These are phyloP conservation scores for Pelobates cultripes DNA, from an alignment of 2,797 vertebrate genomes.

Conservation along the genomic window DNA sequence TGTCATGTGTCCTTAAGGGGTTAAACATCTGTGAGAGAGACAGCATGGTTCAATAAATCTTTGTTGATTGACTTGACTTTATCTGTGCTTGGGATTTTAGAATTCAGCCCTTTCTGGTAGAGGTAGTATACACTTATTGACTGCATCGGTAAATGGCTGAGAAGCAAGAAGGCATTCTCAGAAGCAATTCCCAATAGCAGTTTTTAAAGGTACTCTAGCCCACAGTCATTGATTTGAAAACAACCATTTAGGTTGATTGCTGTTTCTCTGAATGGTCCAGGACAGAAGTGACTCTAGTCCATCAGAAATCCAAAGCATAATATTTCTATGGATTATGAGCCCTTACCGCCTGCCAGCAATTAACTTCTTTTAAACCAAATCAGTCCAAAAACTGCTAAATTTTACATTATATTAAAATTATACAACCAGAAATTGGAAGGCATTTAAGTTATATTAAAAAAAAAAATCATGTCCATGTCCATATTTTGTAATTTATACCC, in stretches of 20 bases:
- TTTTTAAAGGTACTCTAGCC: slow-evolving; percentile 56
- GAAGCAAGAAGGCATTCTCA: slow-evolving; percentile 65
- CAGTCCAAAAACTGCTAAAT: neutral
- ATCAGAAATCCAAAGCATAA: slow-evolving; percentile 5
- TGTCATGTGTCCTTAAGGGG: no score
- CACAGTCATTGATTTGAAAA: slow-evolving; percentile 59
- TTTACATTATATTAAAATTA: neutral
- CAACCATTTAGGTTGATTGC: slow-evolving; percentile 56
- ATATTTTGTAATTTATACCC: no score
- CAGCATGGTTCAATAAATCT: slow-evolving; percentile 66
- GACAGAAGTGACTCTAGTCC: slow-evolving; percentile 17
- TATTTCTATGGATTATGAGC: neutral
- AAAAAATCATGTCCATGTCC: neutral
- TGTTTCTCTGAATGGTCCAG: slow-evolving; percentile 47
- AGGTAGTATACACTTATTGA: slow-evolving; percentile 64
- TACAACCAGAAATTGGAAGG: neutral
- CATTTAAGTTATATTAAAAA: neutral
- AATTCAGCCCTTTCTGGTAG: slow-evolving; percentile 62
- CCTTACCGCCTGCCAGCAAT: neutral
- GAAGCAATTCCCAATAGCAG: slow-evolving; percentile 59
- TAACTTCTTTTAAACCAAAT: slow-evolving; percentile 8
- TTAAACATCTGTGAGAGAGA: slow-evolving; percentile 13
- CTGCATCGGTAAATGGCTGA: slow-evolving; percentile 59
- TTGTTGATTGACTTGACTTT: slow-evolving; percentile 66
- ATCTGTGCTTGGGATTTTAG: slow-evolving; percentile 66